Evolutionary conservation across 2,797 vertebrate species (phyloP).

Genomic region (Echeneis naucrates): DNA sequence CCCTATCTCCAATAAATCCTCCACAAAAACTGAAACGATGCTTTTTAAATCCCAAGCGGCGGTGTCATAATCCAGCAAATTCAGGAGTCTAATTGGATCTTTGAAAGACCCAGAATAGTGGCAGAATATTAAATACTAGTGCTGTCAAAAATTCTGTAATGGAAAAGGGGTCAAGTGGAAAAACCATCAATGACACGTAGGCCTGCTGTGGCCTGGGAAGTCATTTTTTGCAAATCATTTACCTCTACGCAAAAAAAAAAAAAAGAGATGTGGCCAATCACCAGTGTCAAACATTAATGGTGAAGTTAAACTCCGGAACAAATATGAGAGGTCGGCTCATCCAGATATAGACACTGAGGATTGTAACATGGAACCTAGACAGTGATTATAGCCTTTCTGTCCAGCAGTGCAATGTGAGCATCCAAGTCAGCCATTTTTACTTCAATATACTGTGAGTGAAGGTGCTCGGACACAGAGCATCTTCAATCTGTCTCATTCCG

Average conservation of each 20-base stretch:
- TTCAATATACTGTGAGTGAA: conserved; percentile 46
- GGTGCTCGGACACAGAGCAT: conserved; percentile 13
- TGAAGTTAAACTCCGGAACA: conserved; percentile 74
- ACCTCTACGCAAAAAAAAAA: conserved; percentile 51
- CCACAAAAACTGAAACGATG: conserved; percentile 64
- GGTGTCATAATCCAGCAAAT: conserved; percentile 80
- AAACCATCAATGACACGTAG: conserved; percentile 68
- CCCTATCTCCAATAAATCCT: conserved; percentile 62
- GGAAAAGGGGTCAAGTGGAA: conserved; percentile 78
- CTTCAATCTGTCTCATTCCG: conserved; percentile 45
- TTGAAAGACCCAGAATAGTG: conserved; percentile 75
- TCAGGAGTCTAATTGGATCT: conserved; percentile 83
- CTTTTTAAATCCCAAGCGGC: conserved; percentile 73
- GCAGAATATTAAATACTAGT: conserved; percentile 79
- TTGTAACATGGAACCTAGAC: conserved; percentile 66
- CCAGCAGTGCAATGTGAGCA: conserved; percentile 42
- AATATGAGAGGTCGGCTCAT: conserved; percentile 72
- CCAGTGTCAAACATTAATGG: conserved; percentile 73
- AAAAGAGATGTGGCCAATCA: conserved; percentile 68
- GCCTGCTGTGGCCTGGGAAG: conserved; percentile 51
- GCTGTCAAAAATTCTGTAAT: conserved; percentile 77
- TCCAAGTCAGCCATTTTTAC: conserved; percentile 48
- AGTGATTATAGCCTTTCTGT: conserved; percentile 74
- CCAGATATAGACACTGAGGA: conserved; percentile 70
- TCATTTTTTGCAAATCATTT: conserved; percentile 68